These are phyloP conservation scores for Amiota communis DNA, from an alignment of 2,888 invertebrate genomes.

Conservation along the genomic window DNA sequence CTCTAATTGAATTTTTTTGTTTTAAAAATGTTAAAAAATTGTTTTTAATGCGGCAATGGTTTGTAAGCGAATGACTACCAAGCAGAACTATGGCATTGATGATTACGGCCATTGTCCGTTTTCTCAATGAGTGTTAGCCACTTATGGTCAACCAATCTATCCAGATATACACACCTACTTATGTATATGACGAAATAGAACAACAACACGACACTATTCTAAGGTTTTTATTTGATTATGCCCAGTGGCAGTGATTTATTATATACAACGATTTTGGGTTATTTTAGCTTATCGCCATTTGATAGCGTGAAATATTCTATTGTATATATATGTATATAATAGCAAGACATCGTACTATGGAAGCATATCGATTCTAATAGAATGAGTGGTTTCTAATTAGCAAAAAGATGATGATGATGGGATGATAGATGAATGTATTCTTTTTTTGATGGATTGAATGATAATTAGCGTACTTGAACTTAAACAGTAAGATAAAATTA, in stretches of 20 bases:
- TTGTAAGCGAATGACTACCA: constrained; percentile 43
- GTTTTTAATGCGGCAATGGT: constrained; percentile 35
- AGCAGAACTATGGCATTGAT: constrained; percentile 30
- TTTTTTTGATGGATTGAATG: constrained; percentile 27
- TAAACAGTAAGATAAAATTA: constrained; percentile 39
- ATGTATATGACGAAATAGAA: too few species aligned
- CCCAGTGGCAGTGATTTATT: constrained; percentile 18
- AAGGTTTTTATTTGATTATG: constrained; percentile 7
- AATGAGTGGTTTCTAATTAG: neutral
- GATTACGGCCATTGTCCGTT: constrained; percentile 7
- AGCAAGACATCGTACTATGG: neutral
- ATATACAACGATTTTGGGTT: constrained; percentile 1
- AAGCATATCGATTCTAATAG: neutral
- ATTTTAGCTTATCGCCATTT: constrained; percentile 11
- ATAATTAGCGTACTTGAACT: constrained; percentile 46
- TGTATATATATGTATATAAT: too few species aligned
- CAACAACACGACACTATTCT: too few species aligned
- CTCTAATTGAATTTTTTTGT: neutral
- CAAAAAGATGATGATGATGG: too few species aligned
- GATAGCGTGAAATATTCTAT: neutral
- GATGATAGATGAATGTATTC: neutral
- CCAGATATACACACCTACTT: too few species aligned
- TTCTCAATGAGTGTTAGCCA: neutral
- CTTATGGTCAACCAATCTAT: too few species aligned
- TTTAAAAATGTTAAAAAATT: neutral